A percentile compares a stretch with the other conserved stretches of the same genome.
phyloP scores from a whole-genome alignment of 2,113 vertebrate species.

The Callipepla californica region DNA sequence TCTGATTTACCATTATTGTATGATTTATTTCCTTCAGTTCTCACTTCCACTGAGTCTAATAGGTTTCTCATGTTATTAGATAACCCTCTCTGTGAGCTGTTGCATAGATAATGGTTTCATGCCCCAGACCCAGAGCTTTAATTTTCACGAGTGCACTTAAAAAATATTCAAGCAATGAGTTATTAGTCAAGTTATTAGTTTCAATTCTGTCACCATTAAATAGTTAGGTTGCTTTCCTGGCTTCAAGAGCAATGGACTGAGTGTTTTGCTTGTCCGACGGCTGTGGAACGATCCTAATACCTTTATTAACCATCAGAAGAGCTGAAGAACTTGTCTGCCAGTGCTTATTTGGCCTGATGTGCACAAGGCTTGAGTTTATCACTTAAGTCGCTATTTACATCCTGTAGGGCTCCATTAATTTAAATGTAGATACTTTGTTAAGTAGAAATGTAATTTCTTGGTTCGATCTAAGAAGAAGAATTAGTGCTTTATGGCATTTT shows the following conservation, averaged over 20 bases:
- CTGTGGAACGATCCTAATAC: rapidly evolving
- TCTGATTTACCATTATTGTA: constrained; percentile 53
- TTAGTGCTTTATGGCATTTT: neutral
- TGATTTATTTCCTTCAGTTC: constrained; percentile 69
- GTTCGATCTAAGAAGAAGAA: neutral
- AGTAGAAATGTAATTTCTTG: neutral
- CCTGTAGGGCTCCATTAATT: neutral
- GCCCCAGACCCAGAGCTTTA: constrained; percentile 37
- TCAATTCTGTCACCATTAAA: constrained; percentile 39
- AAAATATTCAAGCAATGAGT: constrained; percentile 52
- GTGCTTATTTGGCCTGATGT: neutral
- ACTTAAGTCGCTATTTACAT: neutral
- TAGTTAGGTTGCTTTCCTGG: constrained; percentile 29
- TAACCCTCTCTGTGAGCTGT: constrained; percentile 46
- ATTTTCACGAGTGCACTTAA: constrained; percentile 69
- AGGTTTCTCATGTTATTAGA: constrained; percentile 67
- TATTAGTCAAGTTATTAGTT: constrained; percentile 63
- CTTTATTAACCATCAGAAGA: neutral
- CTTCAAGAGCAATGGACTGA: neutral
- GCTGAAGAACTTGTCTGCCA: neutral
- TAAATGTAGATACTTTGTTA: neutral
- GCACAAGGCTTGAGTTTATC: neutral
- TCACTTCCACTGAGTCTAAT: constrained; percentile 37
- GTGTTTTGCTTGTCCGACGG: neutral
- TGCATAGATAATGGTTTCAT: constrained; percentile 61